Conservation (phyloP, 1,140 invertebrate genomes). For the Temnothorax curvispinosus region DNA sequence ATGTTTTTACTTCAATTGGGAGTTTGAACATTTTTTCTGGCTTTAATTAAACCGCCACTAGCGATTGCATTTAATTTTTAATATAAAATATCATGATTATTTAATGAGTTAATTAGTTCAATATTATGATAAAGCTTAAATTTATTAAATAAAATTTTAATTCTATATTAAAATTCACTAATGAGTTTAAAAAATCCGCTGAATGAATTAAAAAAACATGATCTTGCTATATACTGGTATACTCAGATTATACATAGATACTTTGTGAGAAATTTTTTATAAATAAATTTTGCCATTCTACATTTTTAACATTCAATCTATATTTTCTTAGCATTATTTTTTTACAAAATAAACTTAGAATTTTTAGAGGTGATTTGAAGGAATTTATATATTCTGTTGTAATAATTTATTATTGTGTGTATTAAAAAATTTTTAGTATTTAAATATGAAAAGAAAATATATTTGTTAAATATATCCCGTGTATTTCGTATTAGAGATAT, state of each 20-base stretch:
- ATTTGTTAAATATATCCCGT: not conserved
- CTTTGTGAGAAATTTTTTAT: not conserved
- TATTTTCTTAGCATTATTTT: not conserved
- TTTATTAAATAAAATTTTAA: conserved; percentile 8
- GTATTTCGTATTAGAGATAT: not conserved
- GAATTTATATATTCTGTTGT: not conserved
- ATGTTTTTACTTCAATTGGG: not conserved
- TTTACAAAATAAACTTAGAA: not conserved
- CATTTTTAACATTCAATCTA: not conserved
- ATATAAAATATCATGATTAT: not conserved
- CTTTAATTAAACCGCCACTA: not conserved
- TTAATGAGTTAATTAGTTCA: not conserved
- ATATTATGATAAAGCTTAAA: not conserved
- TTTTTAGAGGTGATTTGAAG: not conserved
- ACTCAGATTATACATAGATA: not conserved
- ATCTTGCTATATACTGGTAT: not conserved
- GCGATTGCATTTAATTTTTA: not conserved
- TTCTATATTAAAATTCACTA: not conserved
- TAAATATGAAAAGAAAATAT: not conserved
- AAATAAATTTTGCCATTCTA: not conserved
- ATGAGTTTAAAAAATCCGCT: not conserved
- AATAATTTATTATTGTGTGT: not conserved
- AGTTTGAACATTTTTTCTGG: not conserved
- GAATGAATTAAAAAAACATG: not conserved
- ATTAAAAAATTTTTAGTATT: not conserved